Base-by-base conservation (phyloP, 2,888 invertebrate genomes). In the Dolichopus griseipennis region DNA sequence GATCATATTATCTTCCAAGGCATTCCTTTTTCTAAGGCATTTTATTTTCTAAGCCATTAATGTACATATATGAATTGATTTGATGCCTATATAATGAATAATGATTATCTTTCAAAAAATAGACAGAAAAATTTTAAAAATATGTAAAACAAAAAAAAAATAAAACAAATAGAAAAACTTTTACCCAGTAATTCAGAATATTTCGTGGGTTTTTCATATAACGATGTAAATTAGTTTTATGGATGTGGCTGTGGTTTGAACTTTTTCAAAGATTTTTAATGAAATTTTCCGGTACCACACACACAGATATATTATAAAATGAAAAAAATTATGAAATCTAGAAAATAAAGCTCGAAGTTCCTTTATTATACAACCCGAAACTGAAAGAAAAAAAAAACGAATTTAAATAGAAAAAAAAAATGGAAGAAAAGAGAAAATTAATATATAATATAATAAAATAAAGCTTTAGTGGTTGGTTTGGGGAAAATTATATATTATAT, bases 141-240 rank as follows among this genome's bases (percentile, higher is more conserved):
- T 4, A 27, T 5, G 5, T 4, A 27, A 2, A 27, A 4, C 2
- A 27, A 27, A 27, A 27, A 27, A 27, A 27, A 27, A 27, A 2
- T 4, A 27, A 27, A 27, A 27, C 5, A 27, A 27, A 41, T 12
- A 41, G 8, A 7, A 52, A 52, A 52, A 52, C 52, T 52, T 15
- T 6, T 52, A 15, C 52, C 52, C 6, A 52, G 52, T 52, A 1
- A 52, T 52, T 52, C 52, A 52, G 15, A 52, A 52, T 12, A 41
- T 52, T 52, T 52, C 18, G 52, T 52, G 52, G 52, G 18, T 52
- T 52, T n/a, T 52, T 52, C 52, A 52, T n/a, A 18, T 52, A 52
- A 52, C 52, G 52, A 52, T 52, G 52, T 52, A 52, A 52, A 52
- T 52, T 52, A 52, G 52, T 52, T 52, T 52, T 52, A 52, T 52